Evolutionary conservation across 2,113 vertebrate species (phyloP).

Genomic region (Buteo buteo): DNA sequence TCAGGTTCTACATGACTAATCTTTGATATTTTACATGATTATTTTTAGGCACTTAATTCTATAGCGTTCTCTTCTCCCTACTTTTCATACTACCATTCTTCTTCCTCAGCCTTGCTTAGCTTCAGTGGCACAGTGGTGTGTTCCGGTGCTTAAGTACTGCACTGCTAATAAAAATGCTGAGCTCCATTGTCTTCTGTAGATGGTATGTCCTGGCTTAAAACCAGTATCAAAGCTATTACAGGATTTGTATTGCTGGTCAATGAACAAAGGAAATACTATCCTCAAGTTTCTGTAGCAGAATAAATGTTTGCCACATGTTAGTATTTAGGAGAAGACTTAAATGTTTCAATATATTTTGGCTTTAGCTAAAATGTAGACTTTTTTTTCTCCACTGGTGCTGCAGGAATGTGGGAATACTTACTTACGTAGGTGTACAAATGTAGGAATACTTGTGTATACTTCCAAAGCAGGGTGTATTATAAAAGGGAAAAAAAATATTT

Average conservation of each 20-base stretch:
- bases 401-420: not conserved
- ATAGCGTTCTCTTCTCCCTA: not conserved
- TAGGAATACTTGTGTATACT: not conserved
- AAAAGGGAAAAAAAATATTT: not conserved
- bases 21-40: not conserved
- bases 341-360: not conserved
- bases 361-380: not conserved
- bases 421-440: not conserved
- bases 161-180: not conserved
- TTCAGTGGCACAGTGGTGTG: not conserved
- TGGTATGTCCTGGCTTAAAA: not conserved
- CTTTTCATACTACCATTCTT: not conserved
- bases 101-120: not conserved
- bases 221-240: not conserved
- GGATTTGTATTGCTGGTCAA: not conserved
- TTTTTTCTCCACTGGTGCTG: not conserved
- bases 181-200: not conserved
- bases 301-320: slow-evolving; percentile 27
- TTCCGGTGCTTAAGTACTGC: not conserved
- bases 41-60: slow-evolving; percentile 27
- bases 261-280: slow-evolving; percentile 11
- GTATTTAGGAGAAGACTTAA: not conserved
- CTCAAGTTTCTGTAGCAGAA: not conserved
- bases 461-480: not conserved
- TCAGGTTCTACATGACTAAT: slow-evolving; percentile 11